Evolutionary conservation across 2,888 invertebrate genomes (phyloP).

Genomic region (Xestobium rufovillosum): DNA sequence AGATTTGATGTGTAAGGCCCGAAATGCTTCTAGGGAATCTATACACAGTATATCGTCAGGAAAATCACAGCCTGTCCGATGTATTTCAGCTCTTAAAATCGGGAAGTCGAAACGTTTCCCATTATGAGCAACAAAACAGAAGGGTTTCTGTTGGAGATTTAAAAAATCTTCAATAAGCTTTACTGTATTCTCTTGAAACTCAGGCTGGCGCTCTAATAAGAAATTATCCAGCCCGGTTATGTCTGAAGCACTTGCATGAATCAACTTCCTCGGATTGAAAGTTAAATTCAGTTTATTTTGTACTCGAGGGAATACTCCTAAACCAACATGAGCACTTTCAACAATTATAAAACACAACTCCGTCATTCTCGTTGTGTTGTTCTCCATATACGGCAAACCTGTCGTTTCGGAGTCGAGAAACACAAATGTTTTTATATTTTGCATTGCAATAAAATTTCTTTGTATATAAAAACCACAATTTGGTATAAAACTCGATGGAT

Average conservation of each 20-base stretch:
- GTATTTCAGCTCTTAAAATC: constrained; percentile 58
- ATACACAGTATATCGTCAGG: constrained; percentile 53
- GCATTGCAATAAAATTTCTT: no score
- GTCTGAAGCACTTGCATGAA: not conserved
- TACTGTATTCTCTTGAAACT: constrained; percentile 55
- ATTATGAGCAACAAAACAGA: constrained; percentile 78
- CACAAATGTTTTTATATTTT: constrained; percentile 53
- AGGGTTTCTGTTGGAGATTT: constrained; percentile 54
- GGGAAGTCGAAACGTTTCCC: constrained; percentile 74
- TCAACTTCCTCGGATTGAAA: constrained; percentile 53
- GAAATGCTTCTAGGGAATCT: constrained; percentile 59
- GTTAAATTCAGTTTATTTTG: constrained; percentile 64
- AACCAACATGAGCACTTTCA: constrained; percentile 47
- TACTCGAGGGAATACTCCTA: constrained; percentile 52
- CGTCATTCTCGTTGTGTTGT: constrained; percentile 54
- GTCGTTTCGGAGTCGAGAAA: constrained; percentile 68
- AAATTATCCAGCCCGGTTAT: constrained; percentile 45
- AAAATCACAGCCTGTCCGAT: constrained; percentile 45
- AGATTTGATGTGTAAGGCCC: constrained; percentile 42
- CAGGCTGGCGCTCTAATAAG: constrained; percentile 53
- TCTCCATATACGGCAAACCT: constrained; percentile 51
- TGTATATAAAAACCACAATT: no score
- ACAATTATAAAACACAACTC: constrained; percentile 63
- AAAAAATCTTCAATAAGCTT: constrained; percentile 57
- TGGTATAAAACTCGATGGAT: no score